Evolutionary conservation across 1,140 invertebrate genomes (phyloP).

Genomic region (Coptotermes formosanus): DNA sequence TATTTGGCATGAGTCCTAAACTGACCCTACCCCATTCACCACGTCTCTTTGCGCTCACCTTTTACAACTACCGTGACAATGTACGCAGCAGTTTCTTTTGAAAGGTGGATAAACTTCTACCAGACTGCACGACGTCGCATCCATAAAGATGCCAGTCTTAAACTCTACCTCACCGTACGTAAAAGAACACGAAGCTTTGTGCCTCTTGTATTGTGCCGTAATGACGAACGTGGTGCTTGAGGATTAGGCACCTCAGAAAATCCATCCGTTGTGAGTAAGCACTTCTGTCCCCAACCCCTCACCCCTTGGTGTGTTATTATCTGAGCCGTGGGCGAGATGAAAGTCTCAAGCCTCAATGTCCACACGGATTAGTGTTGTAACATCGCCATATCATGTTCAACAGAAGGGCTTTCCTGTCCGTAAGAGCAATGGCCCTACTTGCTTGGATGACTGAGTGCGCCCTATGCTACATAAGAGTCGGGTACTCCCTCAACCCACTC

Average conservation of each 20-base stretch:
- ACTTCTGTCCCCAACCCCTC: neutral
- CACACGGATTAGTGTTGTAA: slow-evolving; percentile 12
- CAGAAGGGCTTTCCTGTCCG: neutral
- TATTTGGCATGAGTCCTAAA: no score
- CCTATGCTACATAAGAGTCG: neutral
- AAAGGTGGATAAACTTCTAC: no score
- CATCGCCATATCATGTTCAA: neutral
- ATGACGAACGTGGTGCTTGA: neutral
- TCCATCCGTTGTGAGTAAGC: neutral
- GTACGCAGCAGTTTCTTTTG: no score
- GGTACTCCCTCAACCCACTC: neutral
- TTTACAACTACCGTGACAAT: no score
- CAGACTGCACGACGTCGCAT: no score
- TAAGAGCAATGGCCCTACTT: neutral
- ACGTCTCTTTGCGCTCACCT: no score
- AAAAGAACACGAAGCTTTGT: no score
- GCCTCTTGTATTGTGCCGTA: neutral
- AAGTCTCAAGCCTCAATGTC: slow-evolving; percentile 14
- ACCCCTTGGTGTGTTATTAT: neutral
- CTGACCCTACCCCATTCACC: no score
- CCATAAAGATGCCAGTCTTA: no score
- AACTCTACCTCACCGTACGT: no score
- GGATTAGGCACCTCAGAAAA: neutral
- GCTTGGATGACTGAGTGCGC: neutral
- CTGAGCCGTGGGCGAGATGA: neutral